These are phyloP conservation scores for Echinops telfairi DNA, from an alignment of 2,113 vertebrate genomes.

Conservation along the genomic window DNA sequence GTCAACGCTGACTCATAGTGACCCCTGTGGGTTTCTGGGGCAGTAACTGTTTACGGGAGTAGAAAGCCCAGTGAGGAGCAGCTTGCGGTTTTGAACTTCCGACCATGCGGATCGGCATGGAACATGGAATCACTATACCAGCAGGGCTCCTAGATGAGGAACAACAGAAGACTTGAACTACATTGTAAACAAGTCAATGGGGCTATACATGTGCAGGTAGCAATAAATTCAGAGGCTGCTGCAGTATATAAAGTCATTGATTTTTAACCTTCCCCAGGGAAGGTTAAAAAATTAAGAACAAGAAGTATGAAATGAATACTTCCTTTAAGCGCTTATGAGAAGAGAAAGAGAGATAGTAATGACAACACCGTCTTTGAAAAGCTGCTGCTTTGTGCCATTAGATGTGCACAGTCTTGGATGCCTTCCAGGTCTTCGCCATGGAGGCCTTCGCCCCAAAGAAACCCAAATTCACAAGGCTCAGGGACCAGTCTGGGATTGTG, in stretches of 20 bases:
- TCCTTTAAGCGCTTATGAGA: neutral
- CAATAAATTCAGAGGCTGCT: neutral
- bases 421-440: neutral
- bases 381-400: neutral
- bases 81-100: too few species aligned
- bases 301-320: slow-evolving; percentile 23
- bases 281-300: neutral
- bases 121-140: too few species aligned
- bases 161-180: too few species aligned
- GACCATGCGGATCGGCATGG: too few species aligned
- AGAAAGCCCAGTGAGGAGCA: too few species aligned
- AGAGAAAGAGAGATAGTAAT: neutral
- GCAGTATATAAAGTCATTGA: accelerated
- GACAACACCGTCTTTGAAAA: neutral
- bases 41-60: too few species aligned
- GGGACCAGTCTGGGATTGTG: slow-evolving; percentile 71
- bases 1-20: too few species aligned
- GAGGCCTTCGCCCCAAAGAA: neutral
- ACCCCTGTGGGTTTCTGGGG: too few species aligned
- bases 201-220: too few species aligned
- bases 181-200: neutral
- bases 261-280: neutral
- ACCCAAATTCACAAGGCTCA: slow-evolving; percentile 54
- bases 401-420: neutral
- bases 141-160: too few species aligned